Conservation (phyloP, 2,797 vertebrate genomes). For the Sebastes dallii region DNA sequence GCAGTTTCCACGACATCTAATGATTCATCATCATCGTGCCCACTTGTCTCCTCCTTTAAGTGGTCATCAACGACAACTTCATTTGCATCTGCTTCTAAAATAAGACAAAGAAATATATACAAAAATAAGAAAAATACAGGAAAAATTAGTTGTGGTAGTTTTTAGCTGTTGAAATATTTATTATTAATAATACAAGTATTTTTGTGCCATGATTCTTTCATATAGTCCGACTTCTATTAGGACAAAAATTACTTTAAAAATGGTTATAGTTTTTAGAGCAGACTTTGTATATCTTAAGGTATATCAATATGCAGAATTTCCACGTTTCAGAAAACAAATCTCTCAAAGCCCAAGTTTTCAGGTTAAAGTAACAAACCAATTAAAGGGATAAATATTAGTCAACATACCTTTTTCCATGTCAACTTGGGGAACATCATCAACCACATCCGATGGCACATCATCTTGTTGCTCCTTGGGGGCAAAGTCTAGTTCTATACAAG, state of each 20-base stretch:
- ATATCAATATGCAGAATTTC: neutral
- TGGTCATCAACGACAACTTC: neutral
- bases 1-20: conserved; percentile 1
- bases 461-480: conserved; percentile 12
- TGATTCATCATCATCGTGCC: neutral
- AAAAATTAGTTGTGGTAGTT: too few relatives aligned
- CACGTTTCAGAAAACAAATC: neutral
- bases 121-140: neutral
- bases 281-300: neutral
- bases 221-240: neutral
- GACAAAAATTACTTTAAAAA: neutral
- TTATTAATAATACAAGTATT: too few relatives aligned
- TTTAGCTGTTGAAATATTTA: too few relatives aligned
- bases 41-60: neutral
- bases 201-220: neutral
- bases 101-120: neutral
- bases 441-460: neutral
- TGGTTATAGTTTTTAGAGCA: neutral
- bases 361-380: neutral
- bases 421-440: neutral
- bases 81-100: conserved; percentile 2
- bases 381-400: neutral
- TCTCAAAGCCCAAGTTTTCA: neutral
- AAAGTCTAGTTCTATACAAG: conserved; percentile 28
- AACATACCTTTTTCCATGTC: conserved; percentile 15